Evolutionary conservation across 2,113 vertebrate genomes (phyloP).

Genomic region (Rhineura floridana): DNA sequence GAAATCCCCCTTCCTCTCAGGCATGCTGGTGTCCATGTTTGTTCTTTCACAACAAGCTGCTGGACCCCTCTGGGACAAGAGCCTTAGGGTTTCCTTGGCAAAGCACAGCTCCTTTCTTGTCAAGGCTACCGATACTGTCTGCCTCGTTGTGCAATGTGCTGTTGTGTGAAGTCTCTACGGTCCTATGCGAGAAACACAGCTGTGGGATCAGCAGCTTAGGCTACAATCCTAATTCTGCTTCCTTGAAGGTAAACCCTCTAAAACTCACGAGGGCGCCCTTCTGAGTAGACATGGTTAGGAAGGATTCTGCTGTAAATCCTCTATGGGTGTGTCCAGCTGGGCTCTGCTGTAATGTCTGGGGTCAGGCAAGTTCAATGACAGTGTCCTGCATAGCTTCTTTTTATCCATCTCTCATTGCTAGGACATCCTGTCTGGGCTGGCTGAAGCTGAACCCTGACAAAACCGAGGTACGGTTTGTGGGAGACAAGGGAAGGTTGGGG

Average conservation of each 20-base stretch:
- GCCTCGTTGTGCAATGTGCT: background rate
- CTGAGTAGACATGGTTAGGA: no score
- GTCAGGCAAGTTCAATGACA: background rate
- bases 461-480: no score
- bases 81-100: background rate
- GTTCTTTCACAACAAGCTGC: background rate
- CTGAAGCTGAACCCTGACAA: no score
- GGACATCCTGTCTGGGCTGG: no score
- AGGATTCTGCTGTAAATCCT: no score
- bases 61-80: accelerated
- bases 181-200: background rate
- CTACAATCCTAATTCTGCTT: no score
- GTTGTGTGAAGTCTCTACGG: background rate
- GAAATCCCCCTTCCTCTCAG: accelerated
- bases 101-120: background rate
- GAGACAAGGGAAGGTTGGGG: no score
- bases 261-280: no score
- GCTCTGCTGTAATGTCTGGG: background rate
- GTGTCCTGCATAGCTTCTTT: no score
- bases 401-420: no score
- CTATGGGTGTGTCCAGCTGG: background rate
- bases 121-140: background rate
- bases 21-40: background rate
- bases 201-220: background rate
- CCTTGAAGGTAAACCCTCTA: no score